Evolutionary conservation across 2,888 invertebrate species (phyloP).

Genomic region (Perizoma flavofasciatum): DNA sequence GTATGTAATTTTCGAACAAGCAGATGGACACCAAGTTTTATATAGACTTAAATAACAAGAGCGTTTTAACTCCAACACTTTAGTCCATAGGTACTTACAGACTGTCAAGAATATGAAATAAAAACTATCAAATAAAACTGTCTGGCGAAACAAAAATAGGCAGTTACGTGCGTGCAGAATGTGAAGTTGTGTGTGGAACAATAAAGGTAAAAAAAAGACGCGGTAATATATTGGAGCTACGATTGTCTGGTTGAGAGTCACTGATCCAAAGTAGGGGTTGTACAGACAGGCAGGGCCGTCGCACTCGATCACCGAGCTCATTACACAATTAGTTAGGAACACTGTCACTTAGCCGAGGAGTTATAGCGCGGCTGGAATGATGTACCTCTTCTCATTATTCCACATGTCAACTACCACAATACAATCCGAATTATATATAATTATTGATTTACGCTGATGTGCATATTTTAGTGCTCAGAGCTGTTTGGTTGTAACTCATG

Average conservation of each 20-base stretch:
- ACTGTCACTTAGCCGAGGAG: slow-evolving; percentile 52
- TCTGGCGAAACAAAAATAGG: slow-evolving; percentile 42
- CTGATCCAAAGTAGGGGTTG: slow-evolving; percentile 32
- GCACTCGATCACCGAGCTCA: slow-evolving; percentile 53
- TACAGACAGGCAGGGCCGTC: slow-evolving; percentile 35
- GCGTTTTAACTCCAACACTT: slow-evolving; percentile 58
- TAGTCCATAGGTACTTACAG: slow-evolving; percentile 44
- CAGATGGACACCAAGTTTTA: slow-evolving; percentile 53
- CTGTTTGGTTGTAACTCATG: slow-evolving; percentile 15
- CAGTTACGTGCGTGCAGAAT: slow-evolving; percentile 42
- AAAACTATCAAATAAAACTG: slow-evolving; percentile 43
- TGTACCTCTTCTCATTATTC: slow-evolving; percentile 38
- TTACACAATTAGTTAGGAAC: slow-evolving; percentile 58
- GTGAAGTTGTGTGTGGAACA: slow-evolving; percentile 33
- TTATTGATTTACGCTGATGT: slow-evolving; percentile 23
- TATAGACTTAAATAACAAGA: slow-evolving; percentile 63
- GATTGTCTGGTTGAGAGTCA: slow-evolving; percentile 34
- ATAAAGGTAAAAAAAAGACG: slow-evolving; percentile 41
- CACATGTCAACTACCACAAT: slow-evolving; percentile 35
- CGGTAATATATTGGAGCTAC: slow-evolving; percentile 43
- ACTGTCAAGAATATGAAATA: slow-evolving; percentile 38
- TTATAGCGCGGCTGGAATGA: slow-evolving; percentile 37
- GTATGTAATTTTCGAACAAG: slow-evolving; percentile 68
- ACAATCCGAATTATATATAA: slow-evolving; percentile 30
- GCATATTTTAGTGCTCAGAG: slow-evolving; percentile 3